Conservation (phyloP, 2,797 vertebrate species). For the Morus bassanus region DNA sequence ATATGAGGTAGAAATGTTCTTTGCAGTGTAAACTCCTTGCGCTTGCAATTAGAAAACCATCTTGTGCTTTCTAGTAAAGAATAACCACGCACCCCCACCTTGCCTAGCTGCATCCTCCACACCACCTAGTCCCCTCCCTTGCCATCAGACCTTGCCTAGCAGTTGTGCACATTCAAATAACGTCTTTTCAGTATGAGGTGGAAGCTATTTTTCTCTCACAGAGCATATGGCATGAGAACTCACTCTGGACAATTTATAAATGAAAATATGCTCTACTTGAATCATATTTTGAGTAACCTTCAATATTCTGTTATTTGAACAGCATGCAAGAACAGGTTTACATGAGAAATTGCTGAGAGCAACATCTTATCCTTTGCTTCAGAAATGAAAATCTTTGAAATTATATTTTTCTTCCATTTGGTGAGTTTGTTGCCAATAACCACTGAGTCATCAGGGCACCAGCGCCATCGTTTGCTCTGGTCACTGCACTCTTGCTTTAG, state of each 20-base stretch:
- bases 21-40: neutral
- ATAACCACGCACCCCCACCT: neutral
- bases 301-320: neutral
- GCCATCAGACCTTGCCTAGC: neutral
- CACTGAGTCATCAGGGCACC: neutral
- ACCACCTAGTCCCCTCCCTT: fast-evolving
- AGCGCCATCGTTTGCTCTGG: neutral
- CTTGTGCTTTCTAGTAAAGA: neutral
- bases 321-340: neutral
- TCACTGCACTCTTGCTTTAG: neutral
- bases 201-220: neutral
- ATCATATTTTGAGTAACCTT: neutral
- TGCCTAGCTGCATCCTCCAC: neutral
- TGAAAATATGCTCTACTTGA: neutral
- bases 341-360: neutral
- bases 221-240: neutral
- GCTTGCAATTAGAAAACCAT: neutral
- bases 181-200: neutral
- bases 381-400: neutral
- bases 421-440: neutral
- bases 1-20: fast-evolving
- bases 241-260: neutral
- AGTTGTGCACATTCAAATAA: neutral
- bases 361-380: neutral
- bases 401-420: neutral